Evolutionary conservation across 2,797 vertebrate species (phyloP).

Genomic region (Xenops minutus): DNA sequence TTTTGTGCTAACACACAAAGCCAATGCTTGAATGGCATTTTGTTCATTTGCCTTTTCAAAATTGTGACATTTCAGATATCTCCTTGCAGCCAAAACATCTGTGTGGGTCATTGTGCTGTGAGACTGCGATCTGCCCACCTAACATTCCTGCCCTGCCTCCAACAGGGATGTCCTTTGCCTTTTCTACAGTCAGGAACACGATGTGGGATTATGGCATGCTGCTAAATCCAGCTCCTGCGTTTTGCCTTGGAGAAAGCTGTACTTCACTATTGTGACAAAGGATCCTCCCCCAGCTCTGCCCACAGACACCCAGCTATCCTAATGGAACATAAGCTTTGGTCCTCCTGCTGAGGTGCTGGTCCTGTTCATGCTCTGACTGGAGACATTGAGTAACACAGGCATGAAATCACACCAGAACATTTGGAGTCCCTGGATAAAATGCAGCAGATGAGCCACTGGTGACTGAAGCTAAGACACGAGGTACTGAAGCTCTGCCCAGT

Average conservation of each 20-base stretch:
- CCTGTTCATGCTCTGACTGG: background rate
- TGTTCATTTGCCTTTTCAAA: slow-evolving; percentile 58
- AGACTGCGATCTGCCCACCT: slow-evolving; percentile 19
- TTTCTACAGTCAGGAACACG: background rate
- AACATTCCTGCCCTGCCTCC: background rate
- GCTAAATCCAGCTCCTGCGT: background rate
- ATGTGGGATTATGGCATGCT: accelerated
- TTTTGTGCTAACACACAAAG: slow-evolving; percentile 46
- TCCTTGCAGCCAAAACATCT: slow-evolving; percentile 6
- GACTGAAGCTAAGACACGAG: background rate
- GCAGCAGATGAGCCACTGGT: background rate
- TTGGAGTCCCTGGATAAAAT: background rate
- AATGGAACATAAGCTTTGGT: accelerated
- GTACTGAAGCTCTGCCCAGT: background rate
- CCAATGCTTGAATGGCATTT: background rate
- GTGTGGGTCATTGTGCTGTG: background rate
- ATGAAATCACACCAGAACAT: background rate
- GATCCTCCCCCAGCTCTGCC: background rate
- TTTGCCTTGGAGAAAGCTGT: background rate
- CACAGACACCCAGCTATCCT: background rate
- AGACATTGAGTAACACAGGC: background rate
- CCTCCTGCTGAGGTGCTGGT: background rate
- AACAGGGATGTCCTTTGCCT: accelerated
- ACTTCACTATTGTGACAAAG: background rate
- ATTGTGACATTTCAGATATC: slow-evolving; percentile 52